These are phyloP conservation scores for Keiferia lycopersicella DNA, from an alignment of 2,888 invertebrate genomes.

Conservation along the genomic window DNA sequence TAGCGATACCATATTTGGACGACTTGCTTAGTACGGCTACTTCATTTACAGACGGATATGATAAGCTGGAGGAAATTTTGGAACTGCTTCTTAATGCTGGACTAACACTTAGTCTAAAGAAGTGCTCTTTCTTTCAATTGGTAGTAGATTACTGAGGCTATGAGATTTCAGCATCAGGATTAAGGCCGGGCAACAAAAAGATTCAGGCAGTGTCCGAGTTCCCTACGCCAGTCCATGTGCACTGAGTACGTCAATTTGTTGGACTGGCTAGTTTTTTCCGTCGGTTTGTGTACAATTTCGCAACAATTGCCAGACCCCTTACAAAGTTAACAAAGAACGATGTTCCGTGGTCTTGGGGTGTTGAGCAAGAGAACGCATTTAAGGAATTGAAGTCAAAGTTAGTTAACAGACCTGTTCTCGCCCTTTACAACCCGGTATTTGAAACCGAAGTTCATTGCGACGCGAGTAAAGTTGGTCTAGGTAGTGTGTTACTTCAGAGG, in stretches of 20 bases:
- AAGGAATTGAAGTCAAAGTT: constrained; percentile 15
- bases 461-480: constrained; percentile 40
- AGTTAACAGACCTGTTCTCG: constrained; percentile 24
- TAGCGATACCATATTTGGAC: constrained; percentile 25
- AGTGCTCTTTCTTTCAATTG: constrained; percentile 16
- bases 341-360: constrained; percentile 24
- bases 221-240: constrained; percentile 34
- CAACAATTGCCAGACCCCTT: constrained; percentile 26
- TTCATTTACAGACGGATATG: not conserved
- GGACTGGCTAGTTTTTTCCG: constrained; percentile 40
- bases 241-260: constrained; percentile 41
- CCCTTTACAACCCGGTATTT: constrained; percentile 24
- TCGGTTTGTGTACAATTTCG: constrained; percentile 35
- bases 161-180: constrained; percentile 16
- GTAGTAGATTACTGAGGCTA: constrained; percentile 22
- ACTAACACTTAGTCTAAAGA: constrained; percentile 19
- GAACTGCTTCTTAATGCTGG: not conserved
- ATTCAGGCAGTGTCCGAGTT: constrained; percentile 37
- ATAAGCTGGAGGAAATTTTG: constrained; percentile 5
- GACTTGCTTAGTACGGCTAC: constrained; percentile 11
- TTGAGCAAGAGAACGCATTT: constrained; percentile 25
- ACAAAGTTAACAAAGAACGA: constrained; percentile 25
- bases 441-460: constrained; percentile 32
- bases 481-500: constrained; percentile 41
- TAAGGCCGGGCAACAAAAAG: constrained; percentile 20